These are phyloP conservation scores for Tetranychus piercei DNA, from an alignment of 2,888 invertebrate species.

Conservation along the genomic window DNA sequence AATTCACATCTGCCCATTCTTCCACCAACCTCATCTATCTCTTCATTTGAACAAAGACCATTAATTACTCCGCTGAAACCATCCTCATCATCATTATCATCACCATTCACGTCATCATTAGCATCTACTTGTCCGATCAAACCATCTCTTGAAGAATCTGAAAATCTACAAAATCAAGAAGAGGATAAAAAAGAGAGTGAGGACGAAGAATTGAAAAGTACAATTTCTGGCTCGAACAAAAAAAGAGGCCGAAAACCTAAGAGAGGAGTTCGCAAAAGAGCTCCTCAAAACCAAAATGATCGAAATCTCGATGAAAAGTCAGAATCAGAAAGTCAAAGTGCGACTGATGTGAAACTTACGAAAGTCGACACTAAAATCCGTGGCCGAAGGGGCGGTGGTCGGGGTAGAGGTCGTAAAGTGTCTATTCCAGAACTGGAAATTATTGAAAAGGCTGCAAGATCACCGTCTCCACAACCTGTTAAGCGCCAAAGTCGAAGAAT, in stretches of 20 bases:
- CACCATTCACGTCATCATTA: not conserved
- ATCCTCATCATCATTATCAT: too few species aligned
- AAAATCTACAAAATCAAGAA: not conserved
- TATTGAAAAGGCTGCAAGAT: not conserved
- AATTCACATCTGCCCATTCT: not conserved
- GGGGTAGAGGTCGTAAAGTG: not conserved
- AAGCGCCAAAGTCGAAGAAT: slow-evolving; percentile 46
- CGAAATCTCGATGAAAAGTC: not conserved
- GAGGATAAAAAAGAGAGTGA: not conserved
- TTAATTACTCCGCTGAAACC: not conserved
- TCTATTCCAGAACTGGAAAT: slow-evolving; percentile 4
- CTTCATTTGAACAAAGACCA: not conserved
- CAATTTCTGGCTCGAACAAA: slow-evolving; percentile 1
- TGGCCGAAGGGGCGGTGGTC: slow-evolving; percentile 22
- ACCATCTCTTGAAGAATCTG: not conserved
- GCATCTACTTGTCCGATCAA: not conserved
- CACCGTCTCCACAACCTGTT: slow-evolving; percentile 15
- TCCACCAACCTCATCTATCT: not conserved
- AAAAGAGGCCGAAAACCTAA: slow-evolving; percentile 23
- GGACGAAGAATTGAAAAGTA: not conserved
- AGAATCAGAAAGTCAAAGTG: not conserved
- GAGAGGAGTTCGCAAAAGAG: slow-evolving; percentile 25
- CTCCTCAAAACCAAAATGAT: not conserved
- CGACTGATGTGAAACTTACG: not conserved
- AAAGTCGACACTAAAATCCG: slow-evolving; percentile 21